Evolutionary conservation across 2,888 invertebrate genomes (phyloP).

Genomic region (Chrysolina americana): DNA sequence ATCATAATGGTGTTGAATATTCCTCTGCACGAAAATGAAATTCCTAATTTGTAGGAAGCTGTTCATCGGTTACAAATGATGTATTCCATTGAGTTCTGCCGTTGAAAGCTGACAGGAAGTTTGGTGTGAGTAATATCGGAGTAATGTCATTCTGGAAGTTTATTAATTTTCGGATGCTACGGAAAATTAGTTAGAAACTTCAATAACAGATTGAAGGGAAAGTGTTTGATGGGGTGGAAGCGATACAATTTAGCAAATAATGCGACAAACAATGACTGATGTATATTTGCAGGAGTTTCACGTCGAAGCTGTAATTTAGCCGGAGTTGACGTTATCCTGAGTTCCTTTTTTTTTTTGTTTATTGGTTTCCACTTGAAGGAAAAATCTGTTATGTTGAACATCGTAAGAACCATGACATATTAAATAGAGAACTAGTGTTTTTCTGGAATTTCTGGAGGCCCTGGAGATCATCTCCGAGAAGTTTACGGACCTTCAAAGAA

Average conservation of each 20-base stretch:
- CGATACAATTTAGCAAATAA: not conserved
- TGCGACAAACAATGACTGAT: not conserved
- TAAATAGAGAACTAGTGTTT: too few species aligned
- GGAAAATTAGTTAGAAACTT: not conserved
- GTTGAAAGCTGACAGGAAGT: conserved; percentile 7
- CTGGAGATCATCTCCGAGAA: too few species aligned
- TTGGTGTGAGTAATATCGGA: not conserved
- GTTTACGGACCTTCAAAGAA: too few species aligned
- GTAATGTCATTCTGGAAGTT: conserved; percentile 1
- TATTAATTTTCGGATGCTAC: conserved; percentile 4
- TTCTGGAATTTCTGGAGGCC: too few species aligned
- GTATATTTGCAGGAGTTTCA: not conserved
- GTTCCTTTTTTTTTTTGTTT: too few species aligned
- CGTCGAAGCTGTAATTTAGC: not conserved
- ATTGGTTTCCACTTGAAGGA: too few species aligned
- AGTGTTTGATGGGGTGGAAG: not conserved
- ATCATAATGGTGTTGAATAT: not conserved
- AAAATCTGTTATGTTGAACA: too few species aligned
- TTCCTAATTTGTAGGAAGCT: not conserved
- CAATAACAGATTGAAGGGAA: conserved; percentile 1
- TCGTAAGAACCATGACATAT: too few species aligned
- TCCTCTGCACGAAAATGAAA: not conserved
- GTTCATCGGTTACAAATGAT: conserved; percentile 9
- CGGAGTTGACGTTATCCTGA: too few species aligned
- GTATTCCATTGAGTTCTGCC: conserved; percentile 10